Evolutionary conservation across 2,888 invertebrate genomes (phyloP).

Genomic region (Protodeltote pygarga): DNA sequence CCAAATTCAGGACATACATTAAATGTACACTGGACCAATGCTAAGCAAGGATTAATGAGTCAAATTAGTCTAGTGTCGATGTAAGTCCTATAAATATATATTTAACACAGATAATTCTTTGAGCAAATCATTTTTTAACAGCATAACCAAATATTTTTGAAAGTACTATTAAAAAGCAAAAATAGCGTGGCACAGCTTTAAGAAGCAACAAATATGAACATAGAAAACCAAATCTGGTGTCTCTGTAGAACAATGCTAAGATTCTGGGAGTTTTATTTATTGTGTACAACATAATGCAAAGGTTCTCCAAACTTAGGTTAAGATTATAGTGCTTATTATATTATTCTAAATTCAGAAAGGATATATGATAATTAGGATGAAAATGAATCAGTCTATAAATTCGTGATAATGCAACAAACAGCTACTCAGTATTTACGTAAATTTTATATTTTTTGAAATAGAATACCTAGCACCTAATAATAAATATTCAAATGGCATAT

Average conservation of each 20-base stretch:
- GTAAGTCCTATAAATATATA: conserved; percentile 10
- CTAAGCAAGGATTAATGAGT: neutral
- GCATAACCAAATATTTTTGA: conserved; percentile 19
- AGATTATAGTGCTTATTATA: no score
- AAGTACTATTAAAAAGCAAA: neutral
- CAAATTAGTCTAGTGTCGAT: conserved; percentile 2
- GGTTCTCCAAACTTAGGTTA: no score
- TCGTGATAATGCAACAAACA: neutral
- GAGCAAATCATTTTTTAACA: conserved; percentile 36
- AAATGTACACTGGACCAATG: no score
- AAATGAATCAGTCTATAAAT: no score
- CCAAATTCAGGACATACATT: no score
- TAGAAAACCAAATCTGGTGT: no score
- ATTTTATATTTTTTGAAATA: conserved; percentile 30
- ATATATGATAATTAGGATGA: no score
- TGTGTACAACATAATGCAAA: no score
- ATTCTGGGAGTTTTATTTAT: no score
- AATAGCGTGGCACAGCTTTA: neutral
- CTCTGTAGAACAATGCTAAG: no score
- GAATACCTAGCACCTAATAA: conserved; percentile 41
- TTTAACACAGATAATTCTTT: conserved; percentile 30
- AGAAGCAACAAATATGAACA: no score
- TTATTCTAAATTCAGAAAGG: no score
- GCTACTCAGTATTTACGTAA: conserved; percentile 15
- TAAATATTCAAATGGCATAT: conserved; percentile 34